Base-by-base conservation (phyloP, 2,888 invertebrate species). In the Malthinus flaveolus region DNA sequence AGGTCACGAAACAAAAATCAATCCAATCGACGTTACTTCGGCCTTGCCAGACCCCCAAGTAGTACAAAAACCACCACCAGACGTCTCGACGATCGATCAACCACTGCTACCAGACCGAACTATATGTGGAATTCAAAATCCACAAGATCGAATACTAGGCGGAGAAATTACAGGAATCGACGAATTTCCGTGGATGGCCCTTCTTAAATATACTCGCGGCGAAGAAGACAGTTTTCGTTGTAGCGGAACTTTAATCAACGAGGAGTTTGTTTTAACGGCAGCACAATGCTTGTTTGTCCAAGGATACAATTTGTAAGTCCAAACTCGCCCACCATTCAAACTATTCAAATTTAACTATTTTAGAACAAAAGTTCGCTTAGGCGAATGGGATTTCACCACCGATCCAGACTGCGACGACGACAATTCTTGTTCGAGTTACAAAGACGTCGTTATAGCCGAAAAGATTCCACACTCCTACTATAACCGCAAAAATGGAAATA, bases 161-260 rank as follows among this genome's bases (percentile, higher is more conserved):
- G 76, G 76, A 1, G 59, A 67, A 12, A 68, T 61, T 9, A 74
- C 80, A 7, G 59, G 62, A 0, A 68, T 81, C 10, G 78, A 78
- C 55, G 75, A 80, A 57, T 79, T 76, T 63, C 81, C 81, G 0
- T 81, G 81, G 80, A 60, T 78, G 56, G 73, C 69, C 0, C 64
- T 85, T 13, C 64, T 86, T 50, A 84, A 85, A 52, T 86, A 87
- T 64, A 8, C 3, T 1, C 23, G 32, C 32, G 36, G 39, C 8
- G 15, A n/a, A 1, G 8, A 7, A 12, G 33, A 7, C 4, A 39
- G 39, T n/a, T 50, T 33, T 39, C 32, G 33, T 8, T 87, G 87
- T 66, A 85, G 85, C 11, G 87, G 85, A 1, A 82, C 82, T 0
- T 71, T 87, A 46, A 80, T 87, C 56, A 85, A 82, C 68, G 78